Evolutionary conservation across 1,140 invertebrate genomes (phyloP).

Genomic region (Pseudoatta argentina): DNA sequence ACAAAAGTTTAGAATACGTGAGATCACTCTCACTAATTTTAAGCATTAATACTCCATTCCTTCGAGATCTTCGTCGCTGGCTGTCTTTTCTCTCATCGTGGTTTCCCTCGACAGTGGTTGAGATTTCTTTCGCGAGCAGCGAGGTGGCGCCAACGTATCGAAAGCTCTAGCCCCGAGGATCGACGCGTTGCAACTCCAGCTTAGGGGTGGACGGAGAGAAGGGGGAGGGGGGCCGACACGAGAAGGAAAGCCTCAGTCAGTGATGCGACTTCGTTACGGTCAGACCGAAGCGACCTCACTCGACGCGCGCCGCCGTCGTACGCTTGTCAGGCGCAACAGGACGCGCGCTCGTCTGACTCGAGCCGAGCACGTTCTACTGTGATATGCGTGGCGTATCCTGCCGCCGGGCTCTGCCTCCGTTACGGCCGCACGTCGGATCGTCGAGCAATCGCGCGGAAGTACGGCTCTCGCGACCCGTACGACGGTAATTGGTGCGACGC

Average conservation of each 20-base stretch:
- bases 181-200: slow-evolving; percentile 52
- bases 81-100: not conserved
- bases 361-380: slow-evolving; percentile 38
- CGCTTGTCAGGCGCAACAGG: slow-evolving; percentile 64
- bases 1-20: not conserved
- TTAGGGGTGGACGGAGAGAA: not conserved
- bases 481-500: slow-evolving; percentile 44
- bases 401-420: not conserved
- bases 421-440: slow-evolving; percentile 27
- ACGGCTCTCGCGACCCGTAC: slow-evolving; percentile 16
- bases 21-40: not conserved
- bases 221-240: slow-evolving; percentile 1
- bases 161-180: slow-evolving; percentile 65
- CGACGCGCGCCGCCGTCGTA: slow-evolving; percentile 11
- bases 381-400: slow-evolving; percentile 40
- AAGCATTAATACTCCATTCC: not conserved
- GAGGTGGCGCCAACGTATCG: slow-evolving; percentile 83
- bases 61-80: too few relatives aligned
- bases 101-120: not conserved
- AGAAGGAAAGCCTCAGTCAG: slow-evolving; percentile 76
- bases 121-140: slow-evolving; percentile 64
- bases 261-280: slow-evolving; percentile 79
- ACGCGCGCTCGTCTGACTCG: slow-evolving; percentile 53
- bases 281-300: slow-evolving; percentile 65
- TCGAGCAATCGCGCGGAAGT: slow-evolving; percentile 1